Conservation (phyloP, 1,140 invertebrate genomes). For the Caerostris extrusa region DNA sequence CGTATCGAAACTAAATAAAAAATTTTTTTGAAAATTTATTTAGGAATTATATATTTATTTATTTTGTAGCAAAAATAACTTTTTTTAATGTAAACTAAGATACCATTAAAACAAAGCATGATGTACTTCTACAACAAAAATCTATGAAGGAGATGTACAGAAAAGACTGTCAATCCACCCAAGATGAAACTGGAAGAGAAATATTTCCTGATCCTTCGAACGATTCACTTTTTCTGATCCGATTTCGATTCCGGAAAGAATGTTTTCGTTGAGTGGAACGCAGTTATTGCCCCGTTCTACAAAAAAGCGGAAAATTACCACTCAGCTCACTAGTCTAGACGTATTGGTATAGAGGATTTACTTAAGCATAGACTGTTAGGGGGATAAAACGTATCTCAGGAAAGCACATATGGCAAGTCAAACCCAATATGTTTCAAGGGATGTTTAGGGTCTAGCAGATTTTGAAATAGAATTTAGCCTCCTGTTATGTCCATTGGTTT, state of each 20-base stretch:
- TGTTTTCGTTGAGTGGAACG: slow-evolving; percentile 6
- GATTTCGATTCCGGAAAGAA: neutral
- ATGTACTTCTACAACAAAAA: neutral
- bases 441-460: neutral
- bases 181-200: neutral
- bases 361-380: neutral
- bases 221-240: neutral
- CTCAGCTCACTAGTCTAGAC: neutral
- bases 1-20: too few species aligned
- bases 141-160: neutral
- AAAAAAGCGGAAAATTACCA: slow-evolving; percentile 15
- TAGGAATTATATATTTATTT: too few species aligned
- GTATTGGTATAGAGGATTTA: slow-evolving; percentile 10
- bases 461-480: neutral
- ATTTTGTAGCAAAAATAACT: too few species aligned
- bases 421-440: neutral
- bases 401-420: neutral
- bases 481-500: too few species aligned
- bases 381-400: neutral
- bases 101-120: too few species aligned
- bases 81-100: too few species aligned
- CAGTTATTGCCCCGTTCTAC: neutral
- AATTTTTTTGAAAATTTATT: too few species aligned
- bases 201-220: neutral
- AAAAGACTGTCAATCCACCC: neutral